Evolutionary conservation across 2,113 vertebrate species (phyloP), one percentile per base, ranked within the genome.

Genomic region (Thalassarche chlororhynchos): DNA sequence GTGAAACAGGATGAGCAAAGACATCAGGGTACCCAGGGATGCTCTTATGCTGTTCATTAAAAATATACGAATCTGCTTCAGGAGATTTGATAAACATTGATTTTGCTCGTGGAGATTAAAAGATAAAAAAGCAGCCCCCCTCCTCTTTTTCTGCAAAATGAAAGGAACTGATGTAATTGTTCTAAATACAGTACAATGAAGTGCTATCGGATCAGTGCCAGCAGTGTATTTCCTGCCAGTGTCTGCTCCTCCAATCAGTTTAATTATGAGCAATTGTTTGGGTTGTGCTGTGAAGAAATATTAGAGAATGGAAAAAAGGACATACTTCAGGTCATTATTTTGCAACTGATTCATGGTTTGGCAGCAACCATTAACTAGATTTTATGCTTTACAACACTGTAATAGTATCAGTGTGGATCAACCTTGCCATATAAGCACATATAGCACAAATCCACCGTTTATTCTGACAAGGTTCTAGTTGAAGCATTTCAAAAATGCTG

Each of bases 271-370:
- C 96, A 97, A 98, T 98, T 98, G 97, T 98, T 98, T 98, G 98
- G 98, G 98, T 97, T 97, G 93, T 44, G 87, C 98, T 98, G 96
- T 95, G 97, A 97, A 98, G 98, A 98, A 97, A 98, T 98, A 98
- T 98, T 98, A 98, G 98, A 98, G 98, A 98, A 99, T 98, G 98
- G 98, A 98, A 99, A 98, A 98, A 98, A 97, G 96, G 98, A 79
- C 96, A 97, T 96, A 95, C 93, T 97, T 98, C 93, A 95, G 97
- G 98, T 98, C 82, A 21, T 98, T 97, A 95, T 96, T 97, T 97
- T 97, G 95, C 92, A 97, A 97, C 98, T 98, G 98, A 99, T 98
- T 99, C 98, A 98, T 98, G 97, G 88, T 95, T 98, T 98, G 98
- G 98, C 98, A 98, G 92, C 90, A 96, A 69, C 81, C 47, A 82